Percentiles rank a stretch among this genome's conserved stretches.
phyloP scores from a whole-genome alignment of 2,113 vertebrate species.

The Forbesichthys papilliferus region DNA sequence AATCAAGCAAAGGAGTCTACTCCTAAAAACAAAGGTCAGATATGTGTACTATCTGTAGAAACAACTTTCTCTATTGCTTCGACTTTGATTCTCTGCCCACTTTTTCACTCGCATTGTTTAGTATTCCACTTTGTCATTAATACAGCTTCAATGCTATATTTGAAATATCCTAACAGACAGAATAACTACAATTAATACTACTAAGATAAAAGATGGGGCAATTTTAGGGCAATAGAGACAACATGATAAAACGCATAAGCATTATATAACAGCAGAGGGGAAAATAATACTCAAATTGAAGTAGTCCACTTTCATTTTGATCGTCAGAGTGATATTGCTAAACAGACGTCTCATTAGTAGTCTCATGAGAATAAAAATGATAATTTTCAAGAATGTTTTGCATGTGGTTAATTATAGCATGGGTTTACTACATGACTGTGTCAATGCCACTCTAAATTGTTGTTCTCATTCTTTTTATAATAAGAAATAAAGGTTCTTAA shows the following conservation, averaged over 20 bases:
- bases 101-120: constrained; percentile 9
- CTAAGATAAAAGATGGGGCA: constrained; percentile 17
- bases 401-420: background rate
- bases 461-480: background rate
- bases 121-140: constrained; percentile 46
- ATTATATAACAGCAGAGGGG: constrained; percentile 9
- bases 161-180: constrained; percentile 28
- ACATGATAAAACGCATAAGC: constrained; percentile 5
- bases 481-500: no score
- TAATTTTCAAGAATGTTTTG: background rate
- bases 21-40: constrained; percentile 31
- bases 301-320: constrained; percentile 10
- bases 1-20: constrained; percentile 55
- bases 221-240: constrained; percentile 9
- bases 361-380: background rate
- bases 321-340: background rate
- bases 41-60: constrained; percentile 14
- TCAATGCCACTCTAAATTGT: background rate
- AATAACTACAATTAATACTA: constrained; percentile 40
- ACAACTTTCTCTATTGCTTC: constrained; percentile 1
- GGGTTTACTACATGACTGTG: background rate
- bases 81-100: constrained; percentile 6
- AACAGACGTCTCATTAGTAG: background rate
- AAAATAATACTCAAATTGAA: background rate
- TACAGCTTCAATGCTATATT: constrained; percentile 38